These are phyloP conservation scores for Drosophila histrio DNA, from an alignment of 2,888 invertebrate genomes.

Conservation along the genomic window DNA sequence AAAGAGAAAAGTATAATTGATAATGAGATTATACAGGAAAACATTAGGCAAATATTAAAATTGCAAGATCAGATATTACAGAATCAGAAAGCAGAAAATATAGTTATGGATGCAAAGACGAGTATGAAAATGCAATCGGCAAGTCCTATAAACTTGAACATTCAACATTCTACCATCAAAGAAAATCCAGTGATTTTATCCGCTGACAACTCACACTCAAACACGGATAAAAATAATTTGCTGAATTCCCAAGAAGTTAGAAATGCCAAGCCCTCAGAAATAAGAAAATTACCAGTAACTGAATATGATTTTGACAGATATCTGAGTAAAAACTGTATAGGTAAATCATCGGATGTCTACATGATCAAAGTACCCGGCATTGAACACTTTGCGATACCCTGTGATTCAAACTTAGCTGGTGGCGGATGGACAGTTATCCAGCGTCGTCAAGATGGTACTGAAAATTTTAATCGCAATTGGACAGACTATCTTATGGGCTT, in stretches of 20 bases:
- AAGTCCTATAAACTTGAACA: background rate
- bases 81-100: background rate
- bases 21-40: background rate
- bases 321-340: background rate
- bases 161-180: background rate
- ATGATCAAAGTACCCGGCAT: background rate
- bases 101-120: background rate
- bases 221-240: background rate
- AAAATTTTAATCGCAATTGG: slow-evolving; percentile 88
- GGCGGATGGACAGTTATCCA: slow-evolving; percentile 89
- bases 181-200: background rate
- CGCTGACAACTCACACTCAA: background rate
- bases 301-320: background rate
- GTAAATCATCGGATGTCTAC: background rate
- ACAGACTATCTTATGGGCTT: slow-evolving; percentile 88
- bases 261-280: background rate
- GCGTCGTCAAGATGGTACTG: slow-evolving; percentile 87
- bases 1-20: background rate
- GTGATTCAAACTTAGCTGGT: slow-evolving; percentile 71
- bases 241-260: background rate
- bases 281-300: background rate
- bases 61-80: background rate
- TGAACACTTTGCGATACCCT: slow-evolving; percentile 85
- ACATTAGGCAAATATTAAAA: background rate
- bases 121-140: background rate